Evolutionary conservation across 2,888 invertebrate species (phyloP).

Genomic region (Erynnis tages): DNA sequence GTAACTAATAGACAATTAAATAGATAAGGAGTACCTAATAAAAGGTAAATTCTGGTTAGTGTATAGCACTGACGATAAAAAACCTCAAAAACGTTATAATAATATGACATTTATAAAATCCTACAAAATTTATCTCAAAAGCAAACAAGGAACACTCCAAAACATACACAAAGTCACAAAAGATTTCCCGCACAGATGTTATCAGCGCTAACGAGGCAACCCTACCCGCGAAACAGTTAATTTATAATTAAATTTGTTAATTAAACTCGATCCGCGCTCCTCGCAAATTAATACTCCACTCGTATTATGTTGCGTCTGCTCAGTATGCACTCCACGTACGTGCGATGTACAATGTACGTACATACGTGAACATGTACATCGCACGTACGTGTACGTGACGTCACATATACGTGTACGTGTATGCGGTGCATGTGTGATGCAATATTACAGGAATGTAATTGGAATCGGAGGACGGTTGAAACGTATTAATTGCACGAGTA

Average conservation of each 20-base stretch:
- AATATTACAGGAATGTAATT: not conserved
- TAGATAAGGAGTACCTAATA: too few relatives aligned
- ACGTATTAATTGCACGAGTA: too few relatives aligned
- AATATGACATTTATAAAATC: too few relatives aligned
- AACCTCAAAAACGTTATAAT: too few relatives aligned
- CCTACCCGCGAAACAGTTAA: conserved; percentile 78
- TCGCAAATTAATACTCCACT: conserved; percentile 65
- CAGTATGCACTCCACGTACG: conserved; percentile 6
- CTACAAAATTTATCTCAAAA: too few relatives aligned
- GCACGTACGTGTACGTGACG: too few relatives aligned
- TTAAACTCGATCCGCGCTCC: conserved; percentile 72
- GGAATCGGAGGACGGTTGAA: not conserved
- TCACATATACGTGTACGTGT: too few relatives aligned
- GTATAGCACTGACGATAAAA: too few relatives aligned
- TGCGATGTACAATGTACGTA: not conserved
- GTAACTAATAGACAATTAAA: too few relatives aligned
- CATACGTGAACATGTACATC: not conserved
- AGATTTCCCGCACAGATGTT: not conserved
- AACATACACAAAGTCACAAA: not conserved
- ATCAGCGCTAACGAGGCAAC: conserved; percentile 35
- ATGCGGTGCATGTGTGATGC: not conserved
- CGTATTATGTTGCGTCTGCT: conserved; percentile 48
- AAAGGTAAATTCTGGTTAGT: too few relatives aligned
- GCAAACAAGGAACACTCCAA: not conserved
- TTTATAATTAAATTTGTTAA: conserved; percentile 83